Base-by-base conservation (phyloP, 1,140 invertebrate species). In the Pseudomyrmex dendroicus region DNA sequence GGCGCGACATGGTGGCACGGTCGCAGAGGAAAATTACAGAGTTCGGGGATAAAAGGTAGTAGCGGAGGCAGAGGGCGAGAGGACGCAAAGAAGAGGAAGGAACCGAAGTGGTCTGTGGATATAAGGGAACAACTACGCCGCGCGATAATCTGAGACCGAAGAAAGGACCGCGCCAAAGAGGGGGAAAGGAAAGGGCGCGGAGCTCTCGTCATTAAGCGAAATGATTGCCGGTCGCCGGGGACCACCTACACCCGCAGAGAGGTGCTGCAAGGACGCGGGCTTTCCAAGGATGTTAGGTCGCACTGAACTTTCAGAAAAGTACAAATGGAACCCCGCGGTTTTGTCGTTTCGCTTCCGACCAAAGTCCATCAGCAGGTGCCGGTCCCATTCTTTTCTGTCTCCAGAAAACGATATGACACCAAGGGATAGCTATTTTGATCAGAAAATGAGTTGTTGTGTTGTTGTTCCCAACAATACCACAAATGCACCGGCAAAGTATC, bases 21-120 rank as follows among this genome's bases (percentile, higher is more conserved):
- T 90, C 90, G 90, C 90, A 90, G 78, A 82, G 78, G 86, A 86
- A 91, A 91, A 91, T 91, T 91, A 91, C 89, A 91, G 90, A 89
- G 86, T 88, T 89, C 84, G 68, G 35, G 70, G 82, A 84, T 86
- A 88, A 88, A 83, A 73, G 70, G 59, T 84, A 72, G 64, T 64
- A 73, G 66, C 82, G 73, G 80, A 76, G 67, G 56, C n/a, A 86
- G 85, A 73, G 57, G 54, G 12, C 35, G 61, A 72, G 61, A 72
- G 84, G 87, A 89, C 86, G 83, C 35, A 52, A 64, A 89, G 87
- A 89, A 85, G 82, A 85, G 80, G 66, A 88, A 84, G 80, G 80
- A 78, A 83, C 78, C 85, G 61, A 84, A 84, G 83, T 68, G 84
- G 84, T 84, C 61, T 63, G 78, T 74, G 76, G 70, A 80, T 76